phyloP scores from a whole-genome alignment of 2,888 invertebrate species.

The Caenorhabditis zanzibari region DNA sequence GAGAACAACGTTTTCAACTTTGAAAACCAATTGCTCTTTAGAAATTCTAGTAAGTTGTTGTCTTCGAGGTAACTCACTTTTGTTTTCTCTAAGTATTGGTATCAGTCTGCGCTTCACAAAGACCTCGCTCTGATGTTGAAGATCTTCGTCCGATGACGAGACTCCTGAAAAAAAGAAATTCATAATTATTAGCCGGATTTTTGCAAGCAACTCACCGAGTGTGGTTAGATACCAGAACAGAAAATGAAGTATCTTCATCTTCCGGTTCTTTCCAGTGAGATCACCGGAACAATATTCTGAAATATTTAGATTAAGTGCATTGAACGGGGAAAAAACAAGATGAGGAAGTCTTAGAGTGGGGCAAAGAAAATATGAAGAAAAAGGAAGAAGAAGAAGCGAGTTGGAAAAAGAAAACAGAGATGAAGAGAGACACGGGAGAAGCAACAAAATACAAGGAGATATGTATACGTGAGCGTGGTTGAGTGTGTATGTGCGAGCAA shows the following conservation, averaged over 20 bases:
- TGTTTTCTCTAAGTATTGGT: slow-evolving; percentile 11
- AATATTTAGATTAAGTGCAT: slow-evolving; percentile 23
- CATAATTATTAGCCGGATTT: too few species aligned
- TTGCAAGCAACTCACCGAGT: slow-evolving; percentile 18
- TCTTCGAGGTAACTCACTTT: background rate
- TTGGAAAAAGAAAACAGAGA: slow-evolving; percentile 21
- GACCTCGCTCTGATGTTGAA: background rate
- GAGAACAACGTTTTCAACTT: too few species aligned
- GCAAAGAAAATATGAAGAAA: slow-evolving; percentile 5
- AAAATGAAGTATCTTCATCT: slow-evolving; percentile 41
- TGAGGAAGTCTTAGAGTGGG: background rate
- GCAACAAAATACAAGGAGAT: slow-evolving; percentile 57
- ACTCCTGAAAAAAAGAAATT: slow-evolving; percentile 15
- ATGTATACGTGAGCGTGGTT: slow-evolving; percentile 52
- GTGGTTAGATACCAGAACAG: slow-evolving; percentile 12
- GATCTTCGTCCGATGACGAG: background rate
- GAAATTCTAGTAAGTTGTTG: too few species aligned
- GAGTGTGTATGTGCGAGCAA: background rate
- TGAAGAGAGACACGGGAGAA: slow-evolving; percentile 8
- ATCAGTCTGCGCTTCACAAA: slow-evolving; percentile 24
- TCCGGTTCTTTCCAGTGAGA: slow-evolving; percentile 23
- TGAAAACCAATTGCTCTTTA: too few species aligned
- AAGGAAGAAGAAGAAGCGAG: slow-evolving; percentile 2
- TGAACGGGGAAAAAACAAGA: slow-evolving; percentile 2
- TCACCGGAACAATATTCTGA: slow-evolving; percentile 41